Conservation (phyloP, 2,113 vertebrate genomes). For the Psilopsiagon aymara region DNA sequence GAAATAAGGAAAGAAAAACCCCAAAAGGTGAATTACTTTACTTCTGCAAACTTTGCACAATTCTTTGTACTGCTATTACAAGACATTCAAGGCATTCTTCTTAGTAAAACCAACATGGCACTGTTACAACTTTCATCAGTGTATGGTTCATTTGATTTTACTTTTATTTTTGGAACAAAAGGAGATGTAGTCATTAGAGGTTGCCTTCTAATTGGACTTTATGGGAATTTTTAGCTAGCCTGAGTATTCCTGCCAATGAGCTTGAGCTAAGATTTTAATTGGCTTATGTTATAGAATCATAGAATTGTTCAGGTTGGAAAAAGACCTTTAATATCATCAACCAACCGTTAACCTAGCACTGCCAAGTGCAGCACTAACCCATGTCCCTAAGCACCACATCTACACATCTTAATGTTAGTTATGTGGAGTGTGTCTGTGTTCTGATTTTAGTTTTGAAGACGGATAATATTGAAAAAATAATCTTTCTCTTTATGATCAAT, state of each 20-base stretch:
- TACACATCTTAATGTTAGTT: background rate
- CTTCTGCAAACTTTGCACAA: background rate
- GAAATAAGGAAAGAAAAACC: background rate
- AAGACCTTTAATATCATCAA: background rate
- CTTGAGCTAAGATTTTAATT: constrained; percentile 61
- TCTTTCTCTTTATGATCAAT: background rate
- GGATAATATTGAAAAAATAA: constrained; percentile 10
- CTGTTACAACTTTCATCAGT: constrained; percentile 2
- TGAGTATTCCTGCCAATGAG: constrained; percentile 32
- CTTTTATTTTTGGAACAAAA: constrained; percentile 61
- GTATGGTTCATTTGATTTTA: constrained; percentile 34
- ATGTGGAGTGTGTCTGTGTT: background rate
- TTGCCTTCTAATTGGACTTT: constrained; percentile 38
- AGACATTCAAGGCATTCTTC: background rate
- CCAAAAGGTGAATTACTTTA: background rate
- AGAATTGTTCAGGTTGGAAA: background rate
- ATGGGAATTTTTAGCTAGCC: background rate
- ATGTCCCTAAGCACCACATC: background rate
- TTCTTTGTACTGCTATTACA: background rate
- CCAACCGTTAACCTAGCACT: background rate
- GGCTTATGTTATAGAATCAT: background rate
- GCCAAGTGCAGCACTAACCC: background rate
- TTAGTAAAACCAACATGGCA: background rate
- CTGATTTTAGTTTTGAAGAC: background rate
- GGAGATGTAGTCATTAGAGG: constrained; percentile 41